These are phyloP conservation scores for Zenarchopterus dispar DNA, from an alignment of 2,797 vertebrate species.

Conservation along the genomic window DNA sequence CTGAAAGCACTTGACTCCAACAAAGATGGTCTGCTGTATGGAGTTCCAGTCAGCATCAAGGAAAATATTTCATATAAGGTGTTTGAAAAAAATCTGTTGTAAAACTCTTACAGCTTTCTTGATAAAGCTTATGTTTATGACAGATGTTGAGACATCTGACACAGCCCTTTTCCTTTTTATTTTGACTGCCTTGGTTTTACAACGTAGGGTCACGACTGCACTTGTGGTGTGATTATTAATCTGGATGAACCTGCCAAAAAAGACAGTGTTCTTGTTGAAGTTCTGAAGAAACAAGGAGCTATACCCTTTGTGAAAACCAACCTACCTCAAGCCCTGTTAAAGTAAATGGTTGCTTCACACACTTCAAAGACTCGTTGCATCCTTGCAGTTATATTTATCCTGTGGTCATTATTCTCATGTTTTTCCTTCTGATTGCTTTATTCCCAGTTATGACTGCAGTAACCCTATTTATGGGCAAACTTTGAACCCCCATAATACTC, in stretches of 20 bases:
- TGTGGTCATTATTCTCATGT: not conserved
- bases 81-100: not conserved
- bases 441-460: constrained; percentile 88
- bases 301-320: constrained; percentile 95
- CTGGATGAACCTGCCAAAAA: constrained; percentile 75
- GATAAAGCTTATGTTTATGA: not conserved
- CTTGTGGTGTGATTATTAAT: constrained; percentile 82
- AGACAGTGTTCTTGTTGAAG: constrained; percentile 89
- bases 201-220: constrained; percentile 82
- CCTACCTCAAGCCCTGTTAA: constrained; percentile 88
- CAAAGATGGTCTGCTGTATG: constrained; percentile 83
- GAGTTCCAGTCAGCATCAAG: constrained; percentile 90
- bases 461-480: constrained; percentile 91
- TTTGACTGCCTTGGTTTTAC: not conserved
- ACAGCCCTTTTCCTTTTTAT: not conserved
- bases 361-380: too few species aligned
- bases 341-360: constrained; percentile 66
- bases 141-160: not conserved
- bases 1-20: constrained; percentile 63
- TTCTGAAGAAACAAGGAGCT: constrained; percentile 92
- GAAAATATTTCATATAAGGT: constrained; percentile 85
- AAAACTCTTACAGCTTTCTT: not conserved
- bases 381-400: not conserved
- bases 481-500: constrained; percentile 83
- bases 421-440: not conserved